Conservation (phyloP, 2,888 invertebrate genomes). For the Nysson spinosus region DNA sequence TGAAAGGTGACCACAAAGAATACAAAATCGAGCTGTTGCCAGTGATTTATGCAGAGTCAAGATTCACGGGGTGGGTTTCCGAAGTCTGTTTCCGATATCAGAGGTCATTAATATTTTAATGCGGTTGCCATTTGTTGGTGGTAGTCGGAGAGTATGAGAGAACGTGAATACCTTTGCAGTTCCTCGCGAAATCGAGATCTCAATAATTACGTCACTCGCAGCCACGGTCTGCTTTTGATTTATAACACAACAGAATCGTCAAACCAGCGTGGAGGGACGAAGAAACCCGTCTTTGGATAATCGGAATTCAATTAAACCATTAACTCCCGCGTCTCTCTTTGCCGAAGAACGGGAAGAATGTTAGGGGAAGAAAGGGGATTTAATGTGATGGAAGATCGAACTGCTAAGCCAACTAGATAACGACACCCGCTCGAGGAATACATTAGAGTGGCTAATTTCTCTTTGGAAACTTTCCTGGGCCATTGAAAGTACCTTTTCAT, state of each 20-base stretch:
- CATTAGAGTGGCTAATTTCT: neutral
- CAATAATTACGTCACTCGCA: slow-evolving; percentile 74
- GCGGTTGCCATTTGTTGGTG: slow-evolving; percentile 58
- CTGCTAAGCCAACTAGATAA: slow-evolving; percentile 52
- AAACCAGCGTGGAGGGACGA: slow-evolving; percentile 45
- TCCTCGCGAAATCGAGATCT: slow-evolving; percentile 68
- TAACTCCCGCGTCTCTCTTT: slow-evolving; percentile 58
- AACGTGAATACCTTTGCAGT: slow-evolving; percentile 52
- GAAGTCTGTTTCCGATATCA: slow-evolving; percentile 62
- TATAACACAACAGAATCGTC: slow-evolving; percentile 67
- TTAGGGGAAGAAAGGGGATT: slow-evolving; percentile 34
- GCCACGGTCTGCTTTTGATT: slow-evolving; percentile 73
- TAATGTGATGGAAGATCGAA: slow-evolving; percentile 66
- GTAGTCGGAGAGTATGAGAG: slow-evolving; percentile 35
- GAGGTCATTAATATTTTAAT: slow-evolving; percentile 70
- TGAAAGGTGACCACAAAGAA: slow-evolving; percentile 5
- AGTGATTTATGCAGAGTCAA: slow-evolving; percentile 52
- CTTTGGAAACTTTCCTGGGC: neutral
- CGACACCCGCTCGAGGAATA: slow-evolving; percentile 22
- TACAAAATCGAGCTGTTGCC: slow-evolving; percentile 29
- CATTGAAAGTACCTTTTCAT: neutral
- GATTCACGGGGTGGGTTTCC: slow-evolving; percentile 35
- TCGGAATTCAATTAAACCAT: slow-evolving; percentile 77
- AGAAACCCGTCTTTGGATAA: slow-evolving; percentile 72
- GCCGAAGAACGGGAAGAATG: slow-evolving; percentile 6